Conservation (phyloP, 1,140 invertebrate genomes). For the Octopus bimaculoides region DNA sequence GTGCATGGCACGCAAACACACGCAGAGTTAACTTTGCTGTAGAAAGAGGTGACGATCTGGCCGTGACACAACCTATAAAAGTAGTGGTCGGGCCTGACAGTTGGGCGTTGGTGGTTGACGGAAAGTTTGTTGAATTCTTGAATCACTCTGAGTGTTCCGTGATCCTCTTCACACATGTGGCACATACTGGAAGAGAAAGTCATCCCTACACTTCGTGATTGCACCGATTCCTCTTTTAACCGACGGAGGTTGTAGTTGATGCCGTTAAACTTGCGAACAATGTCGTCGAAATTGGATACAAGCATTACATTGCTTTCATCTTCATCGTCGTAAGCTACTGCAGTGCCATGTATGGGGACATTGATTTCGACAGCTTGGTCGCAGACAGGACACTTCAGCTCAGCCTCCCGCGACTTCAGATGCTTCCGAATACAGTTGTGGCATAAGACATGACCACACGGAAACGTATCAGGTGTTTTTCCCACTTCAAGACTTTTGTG, state of each 20-base stretch:
- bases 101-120: slow-evolving; percentile 41
- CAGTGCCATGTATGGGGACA: slow-evolving; percentile 16
- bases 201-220: slow-evolving; percentile 43
- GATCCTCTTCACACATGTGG: slow-evolving; percentile 45
- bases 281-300: slow-evolving; percentile 47
- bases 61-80: slow-evolving; percentile 43
- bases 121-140: slow-evolving; percentile 44
- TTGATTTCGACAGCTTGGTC: slow-evolving; percentile 11
- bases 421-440: slow-evolving; percentile 45
- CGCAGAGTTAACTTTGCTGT: slow-evolving; percentile 46
- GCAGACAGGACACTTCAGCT: slow-evolving; percentile 18
- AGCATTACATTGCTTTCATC: slow-evolving; percentile 37
- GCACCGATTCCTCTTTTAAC: slow-evolving; percentile 43
- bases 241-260: slow-evolving; percentile 35
- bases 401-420: slow-evolving; percentile 29
- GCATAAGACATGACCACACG: slow-evolving; percentile 50
- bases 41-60: slow-evolving; percentile 45
- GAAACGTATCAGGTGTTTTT: slow-evolving; percentile 48
- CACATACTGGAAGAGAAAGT: slow-evolving; percentile 46
- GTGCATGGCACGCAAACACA: slow-evolving; percentile 50
- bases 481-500: slow-evolving; percentile 32
- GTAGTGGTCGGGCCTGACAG: slow-evolving; percentile 24
- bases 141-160: slow-evolving; percentile 45
- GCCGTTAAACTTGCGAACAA: slow-evolving; percentile 43
- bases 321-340: slow-evolving; percentile 23